These are phyloP conservation scores for Pseudopodoces humilis DNA, from an alignment of 2,113 vertebrate genomes.

Conservation along the genomic window DNA sequence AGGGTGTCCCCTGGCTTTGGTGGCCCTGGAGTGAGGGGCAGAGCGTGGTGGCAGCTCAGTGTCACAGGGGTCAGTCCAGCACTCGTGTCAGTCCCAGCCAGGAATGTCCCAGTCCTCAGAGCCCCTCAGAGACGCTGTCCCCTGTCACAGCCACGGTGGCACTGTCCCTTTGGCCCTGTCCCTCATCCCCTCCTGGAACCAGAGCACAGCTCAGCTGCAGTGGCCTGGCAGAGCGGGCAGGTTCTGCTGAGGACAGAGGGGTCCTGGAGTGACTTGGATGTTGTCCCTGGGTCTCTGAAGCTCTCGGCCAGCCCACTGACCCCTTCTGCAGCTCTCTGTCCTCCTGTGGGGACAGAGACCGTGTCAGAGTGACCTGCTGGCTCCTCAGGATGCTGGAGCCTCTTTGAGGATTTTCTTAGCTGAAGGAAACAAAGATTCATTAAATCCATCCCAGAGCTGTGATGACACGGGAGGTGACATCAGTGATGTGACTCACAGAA, in stretches of 20 bases:
- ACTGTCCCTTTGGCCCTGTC: background rate
- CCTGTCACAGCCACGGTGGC: background rate
- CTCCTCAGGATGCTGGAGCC: background rate
- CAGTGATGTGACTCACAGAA: conserved; percentile 17
- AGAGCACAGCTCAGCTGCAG: background rate
- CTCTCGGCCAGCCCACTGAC: background rate
- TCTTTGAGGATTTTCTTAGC: conserved; percentile 18
- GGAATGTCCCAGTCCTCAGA: background rate
- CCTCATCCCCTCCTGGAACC: rapidly evolving
- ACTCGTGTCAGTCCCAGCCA: rapidly evolving
- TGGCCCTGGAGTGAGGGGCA: background rate
- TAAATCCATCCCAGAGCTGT: background rate
- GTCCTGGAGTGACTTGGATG: no score
- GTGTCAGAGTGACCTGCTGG: background rate
- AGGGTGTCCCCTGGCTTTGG: background rate
- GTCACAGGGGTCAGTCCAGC: background rate
- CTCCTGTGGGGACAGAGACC: background rate
- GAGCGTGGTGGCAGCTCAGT: no score
- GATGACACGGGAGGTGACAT: conserved; percentile 17
- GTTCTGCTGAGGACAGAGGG: background rate
- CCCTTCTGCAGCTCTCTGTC: background rate
- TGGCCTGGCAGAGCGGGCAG: background rate
- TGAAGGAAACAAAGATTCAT: conserved; percentile 38
- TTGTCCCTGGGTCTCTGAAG: background rate
- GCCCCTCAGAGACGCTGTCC: background rate